These are phyloP conservation scores for Stomatorhinus walkeri DNA, from an alignment of 2,797 vertebrate genomes.

Conservation along the genomic window DNA sequence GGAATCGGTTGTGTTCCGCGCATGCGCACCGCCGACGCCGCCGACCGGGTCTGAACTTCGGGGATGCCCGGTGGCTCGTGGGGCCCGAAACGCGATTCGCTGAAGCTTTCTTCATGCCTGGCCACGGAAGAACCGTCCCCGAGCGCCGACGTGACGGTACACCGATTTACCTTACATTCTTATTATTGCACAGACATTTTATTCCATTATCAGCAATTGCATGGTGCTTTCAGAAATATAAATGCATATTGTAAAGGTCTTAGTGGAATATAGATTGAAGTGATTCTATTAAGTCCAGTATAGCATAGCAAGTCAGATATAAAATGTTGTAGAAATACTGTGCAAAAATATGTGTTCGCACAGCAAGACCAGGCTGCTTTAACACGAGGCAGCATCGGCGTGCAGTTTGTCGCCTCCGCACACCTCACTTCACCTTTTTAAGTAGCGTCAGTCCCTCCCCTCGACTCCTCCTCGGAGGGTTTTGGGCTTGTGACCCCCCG, in stretches of 20 bases:
- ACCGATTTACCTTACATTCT: neutral
- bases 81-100: neutral
- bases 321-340: neutral
- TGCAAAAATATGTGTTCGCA: neutral
- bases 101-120: neutral
- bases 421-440: conserved; percentile 20
- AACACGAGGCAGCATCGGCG: neutral
- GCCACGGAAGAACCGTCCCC: neutral
- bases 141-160: conserved; percentile 1
- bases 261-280: neutral
- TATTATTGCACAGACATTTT: neutral
- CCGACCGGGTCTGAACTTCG: conserved; percentile 9
- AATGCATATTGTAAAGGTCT: neutral
- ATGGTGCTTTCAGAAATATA: neutral
- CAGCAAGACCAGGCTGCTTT: neutral
- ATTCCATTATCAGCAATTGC: neutral
- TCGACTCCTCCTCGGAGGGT: neutral
- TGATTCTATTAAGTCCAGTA: neutral
- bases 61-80: conserved; percentile 8
- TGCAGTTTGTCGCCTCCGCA: neutral
- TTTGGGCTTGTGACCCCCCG: conserved; percentile 9
- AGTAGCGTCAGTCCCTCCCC: conserved; percentile 15
- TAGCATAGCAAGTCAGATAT: neutral
- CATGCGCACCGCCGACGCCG: neutral
- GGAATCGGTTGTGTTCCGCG: neutral